Conservation (phyloP, 2,888 invertebrate species). For the Athalia circularis region DNA sequence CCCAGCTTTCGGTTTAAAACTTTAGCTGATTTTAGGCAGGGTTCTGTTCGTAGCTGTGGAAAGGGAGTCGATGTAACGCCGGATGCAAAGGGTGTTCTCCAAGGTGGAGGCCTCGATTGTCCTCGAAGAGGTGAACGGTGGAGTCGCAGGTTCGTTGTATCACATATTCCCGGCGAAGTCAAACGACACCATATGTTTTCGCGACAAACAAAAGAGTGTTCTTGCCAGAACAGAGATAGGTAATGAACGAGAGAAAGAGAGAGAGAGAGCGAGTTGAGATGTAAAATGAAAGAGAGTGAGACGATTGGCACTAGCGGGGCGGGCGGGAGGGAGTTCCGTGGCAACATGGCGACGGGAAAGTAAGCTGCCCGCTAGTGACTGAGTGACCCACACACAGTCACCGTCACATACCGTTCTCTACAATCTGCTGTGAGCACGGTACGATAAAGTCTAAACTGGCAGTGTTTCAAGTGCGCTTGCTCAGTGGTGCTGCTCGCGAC, state of each 20-base stretch:
- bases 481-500: constrained; percentile 45
- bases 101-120: constrained; percentile 41
- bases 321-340: constrained; percentile 53
- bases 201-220: background rate
- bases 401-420: constrained; percentile 62
- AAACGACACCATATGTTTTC: constrained; percentile 11
- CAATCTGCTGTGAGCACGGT: constrained; percentile 56
- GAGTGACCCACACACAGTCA: constrained; percentile 64
- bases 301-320: background rate
- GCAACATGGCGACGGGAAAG: constrained; percentile 66
- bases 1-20: background rate
- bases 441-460: constrained; percentile 48
- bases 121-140: constrained; percentile 39
- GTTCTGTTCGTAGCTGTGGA: background rate
- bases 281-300: background rate
- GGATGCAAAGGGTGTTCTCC: constrained; percentile 35
- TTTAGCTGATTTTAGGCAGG: too few species aligned
- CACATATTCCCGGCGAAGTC: background rate
- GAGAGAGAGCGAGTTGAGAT: constrained; percentile 39
- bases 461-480: constrained; percentile 47
- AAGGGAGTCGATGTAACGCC: constrained; percentile 23
- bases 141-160: background rate
- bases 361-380: constrained; percentile 63
- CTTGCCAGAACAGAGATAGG: constrained; percentile 12
- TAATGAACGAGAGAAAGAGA: constrained; percentile 23